A percentile compares a stretch with the other conserved stretches of the same genome.
Conservation (phyloP, 2,888 invertebrate genomes). For the Galerucella pusilla region DNA sequence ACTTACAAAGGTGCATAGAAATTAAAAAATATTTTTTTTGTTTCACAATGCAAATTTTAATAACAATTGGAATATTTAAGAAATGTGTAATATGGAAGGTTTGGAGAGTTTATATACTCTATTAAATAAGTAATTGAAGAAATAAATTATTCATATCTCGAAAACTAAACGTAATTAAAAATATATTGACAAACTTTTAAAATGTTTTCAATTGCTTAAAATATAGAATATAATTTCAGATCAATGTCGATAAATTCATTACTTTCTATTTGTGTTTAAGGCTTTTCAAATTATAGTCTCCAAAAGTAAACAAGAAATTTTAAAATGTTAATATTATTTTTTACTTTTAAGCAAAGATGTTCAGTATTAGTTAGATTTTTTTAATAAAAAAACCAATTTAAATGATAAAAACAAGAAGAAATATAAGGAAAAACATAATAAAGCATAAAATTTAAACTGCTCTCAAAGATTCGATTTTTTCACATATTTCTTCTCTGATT, state of each 20-base stretch:
- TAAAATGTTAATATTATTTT: no score
- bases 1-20: not conserved
- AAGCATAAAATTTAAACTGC: slow-evolving; percentile 42
- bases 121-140: no score
- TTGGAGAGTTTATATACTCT: not conserved
- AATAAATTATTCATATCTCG: no score
- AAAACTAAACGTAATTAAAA: no score
- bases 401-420: not conserved
- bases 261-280: no score
- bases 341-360: slow-evolving; percentile 2
- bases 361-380: no score
- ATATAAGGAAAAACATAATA: not conserved
- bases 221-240: no score
- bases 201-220: no score
- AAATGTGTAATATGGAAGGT: not conserved
- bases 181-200: no score
- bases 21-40: not conserved
- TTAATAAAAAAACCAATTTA: not conserved
- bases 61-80: not conserved
- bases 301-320: no score
- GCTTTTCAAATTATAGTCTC: not conserved
- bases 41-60: not conserved
- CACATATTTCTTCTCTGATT: slow-evolving; percentile 56
- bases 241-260: no score
- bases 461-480: slow-evolving; percentile 60